Evolutionary conservation across 2,797 vertebrate species (phyloP).

Genomic region (Bradypus variegatus): DNA sequence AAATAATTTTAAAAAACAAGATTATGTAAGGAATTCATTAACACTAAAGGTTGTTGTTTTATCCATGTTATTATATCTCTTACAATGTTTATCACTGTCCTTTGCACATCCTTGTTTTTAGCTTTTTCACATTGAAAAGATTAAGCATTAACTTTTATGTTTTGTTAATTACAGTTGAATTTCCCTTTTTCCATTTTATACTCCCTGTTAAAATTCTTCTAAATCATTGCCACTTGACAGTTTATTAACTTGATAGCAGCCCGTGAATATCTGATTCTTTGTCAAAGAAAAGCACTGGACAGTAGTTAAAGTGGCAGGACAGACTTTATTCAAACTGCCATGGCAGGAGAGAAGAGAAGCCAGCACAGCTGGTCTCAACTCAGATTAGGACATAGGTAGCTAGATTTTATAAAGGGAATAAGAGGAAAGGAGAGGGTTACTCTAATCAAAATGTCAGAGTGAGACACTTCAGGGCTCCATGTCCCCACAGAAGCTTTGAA

Average conservation of each 20-base stretch:
- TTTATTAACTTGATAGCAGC: conserved; percentile 33
- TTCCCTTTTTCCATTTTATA: background rate
- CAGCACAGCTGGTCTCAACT: no score
- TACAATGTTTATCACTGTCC: background rate
- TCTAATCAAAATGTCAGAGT: no score
- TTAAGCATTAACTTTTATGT: background rate
- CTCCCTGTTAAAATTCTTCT: background rate
- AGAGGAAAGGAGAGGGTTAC: no score
- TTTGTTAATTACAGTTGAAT: background rate
- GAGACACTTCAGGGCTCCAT: no score
- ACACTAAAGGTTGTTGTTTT: background rate
- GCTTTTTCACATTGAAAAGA: conserved; percentile 21
- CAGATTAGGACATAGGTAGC: no score
- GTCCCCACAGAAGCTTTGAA: no score
- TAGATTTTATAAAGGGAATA: no score
- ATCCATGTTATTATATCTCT: background rate
- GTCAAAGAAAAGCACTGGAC: no score
- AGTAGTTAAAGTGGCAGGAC: no score
- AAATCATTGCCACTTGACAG: background rate
- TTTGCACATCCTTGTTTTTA: background rate
- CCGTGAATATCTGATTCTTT: conserved; percentile 6
- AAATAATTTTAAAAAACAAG: conserved; percentile 1
- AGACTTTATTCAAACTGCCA: no score
- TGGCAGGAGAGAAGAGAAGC: no score
- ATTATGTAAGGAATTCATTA: background rate